Percentiles rank a stretch among this genome's conserved stretches.
Evolutionary conservation across 1,140 invertebrate species (phyloP).

Genomic region (Trinorchestia longiramus): DNA sequence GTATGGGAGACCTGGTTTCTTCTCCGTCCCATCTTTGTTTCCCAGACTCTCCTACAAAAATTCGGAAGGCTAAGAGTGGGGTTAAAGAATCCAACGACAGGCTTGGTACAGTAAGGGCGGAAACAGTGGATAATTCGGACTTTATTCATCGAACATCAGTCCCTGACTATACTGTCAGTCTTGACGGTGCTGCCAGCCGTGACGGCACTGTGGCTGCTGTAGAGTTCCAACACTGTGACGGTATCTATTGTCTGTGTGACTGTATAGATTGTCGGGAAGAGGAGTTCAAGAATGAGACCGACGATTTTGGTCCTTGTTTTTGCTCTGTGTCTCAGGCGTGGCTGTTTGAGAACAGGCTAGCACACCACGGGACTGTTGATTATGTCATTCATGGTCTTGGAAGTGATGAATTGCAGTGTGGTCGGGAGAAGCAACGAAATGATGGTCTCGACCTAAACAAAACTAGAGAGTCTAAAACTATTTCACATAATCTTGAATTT

Average conservation of each 20-base stretch:
- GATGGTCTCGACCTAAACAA: neutral
- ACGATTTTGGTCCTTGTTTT: neutral
- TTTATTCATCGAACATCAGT: too few species aligned
- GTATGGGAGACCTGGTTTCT: neutral
- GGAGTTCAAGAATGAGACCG: neutral
- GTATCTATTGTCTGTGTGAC: conserved; percentile 11
- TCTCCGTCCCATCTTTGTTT: neutral
- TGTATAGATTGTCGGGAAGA: conserved; percentile 10
- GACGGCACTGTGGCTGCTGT: neutral
- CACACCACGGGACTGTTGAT: neutral
- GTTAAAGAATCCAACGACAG: neutral
- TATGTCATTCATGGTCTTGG: neutral
- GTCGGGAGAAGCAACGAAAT: neutral
- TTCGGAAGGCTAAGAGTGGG: neutral
- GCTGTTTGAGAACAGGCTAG: neutral
- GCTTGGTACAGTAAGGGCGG: neutral
- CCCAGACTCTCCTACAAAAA: neutral
- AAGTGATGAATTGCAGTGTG: neutral
- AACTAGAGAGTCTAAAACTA: neutral
- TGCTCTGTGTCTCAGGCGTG: neutral
- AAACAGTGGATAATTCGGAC: neutral
- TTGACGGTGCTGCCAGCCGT: too few species aligned
- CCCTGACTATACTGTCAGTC: too few species aligned
- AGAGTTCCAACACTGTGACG: neutral
- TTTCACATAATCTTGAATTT: neutral